phyloP scores from a whole-genome alignment of 2,888 invertebrate species.

The Apeira syringaria region DNA sequence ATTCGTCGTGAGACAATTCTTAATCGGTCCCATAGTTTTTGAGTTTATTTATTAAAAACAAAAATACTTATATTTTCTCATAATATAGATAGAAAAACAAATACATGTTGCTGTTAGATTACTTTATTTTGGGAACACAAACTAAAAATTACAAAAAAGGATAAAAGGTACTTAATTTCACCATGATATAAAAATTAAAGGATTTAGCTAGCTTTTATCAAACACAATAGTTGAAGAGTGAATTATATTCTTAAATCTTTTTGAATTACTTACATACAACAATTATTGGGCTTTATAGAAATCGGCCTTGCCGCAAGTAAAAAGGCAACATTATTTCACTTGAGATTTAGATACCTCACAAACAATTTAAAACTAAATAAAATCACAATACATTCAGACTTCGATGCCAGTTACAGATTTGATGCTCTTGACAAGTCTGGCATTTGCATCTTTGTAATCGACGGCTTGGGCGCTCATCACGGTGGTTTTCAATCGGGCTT shows the following conservation, averaged over 20 bases:
- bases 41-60: too few species aligned
- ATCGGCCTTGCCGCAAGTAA: conserved; percentile 5
- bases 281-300: neutral
- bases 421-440: conserved; percentile 88
- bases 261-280: too few species aligned
- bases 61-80: too few species aligned
- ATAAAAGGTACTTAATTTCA: conserved; percentile 1
- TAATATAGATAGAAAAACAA: too few species aligned
- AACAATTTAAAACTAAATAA: neutral
- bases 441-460: conserved; percentile 90
- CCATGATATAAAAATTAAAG: neutral
- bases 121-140: neutral
- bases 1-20: too few species aligned
- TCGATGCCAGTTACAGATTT: conserved; percentile 85
- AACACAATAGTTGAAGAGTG: neutral
- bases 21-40: too few species aligned
- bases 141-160: neutral
- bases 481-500: conserved; percentile 90
- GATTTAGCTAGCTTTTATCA: neutral
- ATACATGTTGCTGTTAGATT: neutral
- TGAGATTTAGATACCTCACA: neutral
- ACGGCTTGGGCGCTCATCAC: conserved; percentile 88
- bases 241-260: neutral
- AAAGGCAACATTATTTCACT: neutral
- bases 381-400: conserved; percentile 41